Base-by-base conservation (phyloP, 2,113 vertebrate species). In the Ginglymostoma cirratum region DNA sequence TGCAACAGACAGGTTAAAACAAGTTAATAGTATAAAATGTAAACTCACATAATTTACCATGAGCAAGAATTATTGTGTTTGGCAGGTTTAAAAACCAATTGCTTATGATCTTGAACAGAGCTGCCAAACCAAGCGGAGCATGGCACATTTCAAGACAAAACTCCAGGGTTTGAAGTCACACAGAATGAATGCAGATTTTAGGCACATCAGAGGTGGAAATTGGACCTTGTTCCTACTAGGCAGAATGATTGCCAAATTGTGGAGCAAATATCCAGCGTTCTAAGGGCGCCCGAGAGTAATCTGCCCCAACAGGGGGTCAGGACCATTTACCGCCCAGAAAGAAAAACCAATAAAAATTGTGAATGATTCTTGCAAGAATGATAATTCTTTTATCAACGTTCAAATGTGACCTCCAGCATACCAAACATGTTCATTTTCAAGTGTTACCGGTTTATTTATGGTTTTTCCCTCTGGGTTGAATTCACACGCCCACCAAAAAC, bases 41-140 rank as follows among this genome's bases (percentile, higher is more conserved):
- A 92, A 92, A 92, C 86, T 30, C 55, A 61, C 14, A n/a, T 92
- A 65, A 92, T 66, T 92, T 92, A 92, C 55, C 89, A 92, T n/a
- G 27, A 89, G 52, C 15, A 23, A 90, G 89, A 92, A 66, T 92
- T 66, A 66, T 23, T 66, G 34, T 65, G 89, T 65, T 92, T 66
- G 89, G 89, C 89, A 92, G 89, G 55, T 66, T 92, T 66, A n/a
- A 92, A 92, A 38, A 61, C 19, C 89, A 92, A 34, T 65, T 42
- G 34, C 17, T 5, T 65, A 38, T 66, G 55, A 92, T 92, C 89
- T 8, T 65, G 89, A 92, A 38, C 86, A 92, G 89, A 38, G 7
- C 89, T 38, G 30, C 34, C 5, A 42, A 19, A 15, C 55, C 1
- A n/a, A 14, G 14, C 4, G 21, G n/a, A 42, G n/a, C 3, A 17